Conservation (phyloP, 2,797 vertebrate species). For the Onychomys arenicola region DNA sequence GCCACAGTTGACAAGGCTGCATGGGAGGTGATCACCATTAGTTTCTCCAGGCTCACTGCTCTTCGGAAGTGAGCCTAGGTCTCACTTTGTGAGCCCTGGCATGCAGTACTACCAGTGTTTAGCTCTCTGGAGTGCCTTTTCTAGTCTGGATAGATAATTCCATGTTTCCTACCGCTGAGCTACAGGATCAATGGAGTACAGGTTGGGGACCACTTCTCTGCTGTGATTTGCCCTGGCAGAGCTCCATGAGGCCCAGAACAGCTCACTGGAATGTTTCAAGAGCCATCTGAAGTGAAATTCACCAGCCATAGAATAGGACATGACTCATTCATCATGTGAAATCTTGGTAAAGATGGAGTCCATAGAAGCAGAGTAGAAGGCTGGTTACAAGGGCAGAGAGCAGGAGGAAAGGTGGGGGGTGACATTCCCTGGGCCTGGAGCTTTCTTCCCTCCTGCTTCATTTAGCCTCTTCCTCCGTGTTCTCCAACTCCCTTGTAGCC, state of each 20-base stretch:
- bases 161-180: neutral
- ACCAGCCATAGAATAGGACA: neutral
- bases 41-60: accelerated
- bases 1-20: constrained; percentile 62
- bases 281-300: neutral
- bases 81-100: neutral
- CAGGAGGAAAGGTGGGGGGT: neutral
- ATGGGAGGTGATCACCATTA: neutral
- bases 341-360: neutral
- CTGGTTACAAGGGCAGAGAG: neutral
- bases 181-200: neutral
- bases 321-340: neutral
- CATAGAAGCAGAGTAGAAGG: neutral
- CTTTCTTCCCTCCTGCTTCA: neutral
- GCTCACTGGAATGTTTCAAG: neutral
- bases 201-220: neutral
- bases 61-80: too few species aligned
- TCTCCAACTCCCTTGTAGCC: neutral
- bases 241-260: neutral
- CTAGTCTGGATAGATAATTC: neutral
- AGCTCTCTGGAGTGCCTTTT: neutral
- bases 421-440: neutral
- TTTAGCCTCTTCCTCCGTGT: neutral
- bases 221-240: neutral
- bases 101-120: too few species aligned